Conservation (phyloP, 2,113 vertebrate species). For the Chaenogobius annularis region DNA sequence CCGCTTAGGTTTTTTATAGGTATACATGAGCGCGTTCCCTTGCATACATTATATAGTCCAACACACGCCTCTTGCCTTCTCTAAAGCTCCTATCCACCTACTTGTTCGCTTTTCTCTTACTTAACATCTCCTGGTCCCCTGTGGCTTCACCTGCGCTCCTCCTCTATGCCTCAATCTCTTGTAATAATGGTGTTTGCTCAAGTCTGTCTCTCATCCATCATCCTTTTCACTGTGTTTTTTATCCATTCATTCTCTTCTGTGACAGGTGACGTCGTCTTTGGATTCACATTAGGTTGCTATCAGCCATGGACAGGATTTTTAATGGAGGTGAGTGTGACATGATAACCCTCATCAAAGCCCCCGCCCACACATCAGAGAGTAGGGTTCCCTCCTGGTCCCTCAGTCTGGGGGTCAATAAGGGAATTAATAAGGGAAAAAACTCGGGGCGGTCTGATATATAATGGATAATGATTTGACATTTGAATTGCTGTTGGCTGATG, state of each 20-base stretch:
- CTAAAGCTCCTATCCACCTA: conserved; percentile 19
- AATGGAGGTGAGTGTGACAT: conserved; percentile 36
- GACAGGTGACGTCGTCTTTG: conserved; percentile 45
- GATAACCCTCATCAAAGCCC: conserved; percentile 19
- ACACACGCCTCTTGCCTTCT: conserved; percentile 15
- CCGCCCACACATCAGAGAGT: conserved; percentile 9
- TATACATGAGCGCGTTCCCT: conserved; percentile 26
- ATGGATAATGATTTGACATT: no score
- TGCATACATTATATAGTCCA: conserved; percentile 13
- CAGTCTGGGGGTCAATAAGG: not conserved
- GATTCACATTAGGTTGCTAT: conserved; percentile 40
- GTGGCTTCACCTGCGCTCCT: conserved; percentile 29
- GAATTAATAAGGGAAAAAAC: not conserved
- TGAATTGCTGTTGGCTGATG: no score
- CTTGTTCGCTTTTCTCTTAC: conserved; percentile 13
- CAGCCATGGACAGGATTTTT: conserved; percentile 36
- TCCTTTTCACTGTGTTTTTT: conserved; percentile 17
- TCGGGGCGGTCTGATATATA: not conserved
- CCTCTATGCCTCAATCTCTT: conserved; percentile 16
- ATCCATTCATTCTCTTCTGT: conserved; percentile 12
- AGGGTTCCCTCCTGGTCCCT: conserved; percentile 7
- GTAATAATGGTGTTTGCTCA: conserved; percentile 29
- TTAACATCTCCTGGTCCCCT: conserved; percentile 27
- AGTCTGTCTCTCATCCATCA: conserved; percentile 38
- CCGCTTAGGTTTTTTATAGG: conserved; percentile 38